phyloP scores from a whole-genome alignment of 2,888 invertebrate species.

The Eubasilissa splendida region DNA sequence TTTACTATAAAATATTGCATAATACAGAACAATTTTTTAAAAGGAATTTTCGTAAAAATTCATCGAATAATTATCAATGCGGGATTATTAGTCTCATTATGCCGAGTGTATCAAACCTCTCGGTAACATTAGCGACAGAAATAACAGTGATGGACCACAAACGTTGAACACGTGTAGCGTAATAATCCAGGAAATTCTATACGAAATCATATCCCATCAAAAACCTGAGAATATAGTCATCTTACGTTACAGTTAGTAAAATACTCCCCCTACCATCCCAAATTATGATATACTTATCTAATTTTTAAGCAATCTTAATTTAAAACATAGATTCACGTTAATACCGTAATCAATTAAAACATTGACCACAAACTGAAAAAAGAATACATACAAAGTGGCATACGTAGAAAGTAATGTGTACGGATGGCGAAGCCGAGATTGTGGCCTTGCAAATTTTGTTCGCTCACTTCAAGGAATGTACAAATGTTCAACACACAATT shows the following conservation, averaged over 20 bases:
- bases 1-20: no score
- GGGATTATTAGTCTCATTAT: no score
- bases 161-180: no score
- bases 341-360: conserved; percentile 21
- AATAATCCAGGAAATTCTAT: no score
- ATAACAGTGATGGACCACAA: no score
- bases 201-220: no score
- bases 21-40: no score
- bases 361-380: conserved; percentile 16
- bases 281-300: conserved; percentile 11
- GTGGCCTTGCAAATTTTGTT: conserved; percentile 13
- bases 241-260: background rate
- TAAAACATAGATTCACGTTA: background rate
- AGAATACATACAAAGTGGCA: background rate
- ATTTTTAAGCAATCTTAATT: background rate
- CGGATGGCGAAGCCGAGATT: background rate
- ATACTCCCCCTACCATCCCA: background rate
- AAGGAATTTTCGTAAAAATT: no score
- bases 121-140: no score
- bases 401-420: no score
- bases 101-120: no score
- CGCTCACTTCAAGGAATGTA: conserved; percentile 21
- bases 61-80: no score
- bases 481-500: conserved; percentile 6
- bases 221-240: background rate